Evolutionary conservation across 2,113 vertebrate genomes (phyloP).

Genomic region (Ascaphus truei): DNA sequence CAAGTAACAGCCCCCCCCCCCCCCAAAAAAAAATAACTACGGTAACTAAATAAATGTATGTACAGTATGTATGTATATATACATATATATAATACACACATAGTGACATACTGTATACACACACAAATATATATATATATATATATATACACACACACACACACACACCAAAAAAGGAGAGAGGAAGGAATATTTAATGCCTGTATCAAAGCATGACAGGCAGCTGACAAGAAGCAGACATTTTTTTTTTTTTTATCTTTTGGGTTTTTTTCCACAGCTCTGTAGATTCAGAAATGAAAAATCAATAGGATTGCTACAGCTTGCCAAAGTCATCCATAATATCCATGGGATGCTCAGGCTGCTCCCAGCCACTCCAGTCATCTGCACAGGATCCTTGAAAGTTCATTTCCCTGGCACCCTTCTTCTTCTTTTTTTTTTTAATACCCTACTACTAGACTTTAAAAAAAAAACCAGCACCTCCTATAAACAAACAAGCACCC

Average conservation of each 20-base stretch:
- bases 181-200: slow-evolving; percentile 35
- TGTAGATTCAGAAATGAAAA: slow-evolving; percentile 49
- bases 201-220: slow-evolving; percentile 56
- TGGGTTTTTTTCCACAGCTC: slow-evolving; percentile 57
- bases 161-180: slow-evolving; percentile 45
- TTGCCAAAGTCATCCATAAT: slow-evolving; percentile 37
- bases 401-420: slow-evolving; percentile 26
- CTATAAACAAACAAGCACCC: slow-evolving; percentile 28
- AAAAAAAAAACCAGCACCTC: background rate
- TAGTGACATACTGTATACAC: background rate
- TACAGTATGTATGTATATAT: background rate
- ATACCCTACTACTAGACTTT: slow-evolving; percentile 24
- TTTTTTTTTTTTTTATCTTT: slow-evolving; percentile 35
- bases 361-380: background rate
- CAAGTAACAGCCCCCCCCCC: background rate
- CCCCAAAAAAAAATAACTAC: slow-evolving; percentile 42
- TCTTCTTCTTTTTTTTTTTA: no score
- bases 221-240: slow-evolving; percentile 70
- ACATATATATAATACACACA: background rate
- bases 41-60: slow-evolving; percentile 31
- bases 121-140: slow-evolving; percentile 10
- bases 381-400: background rate
- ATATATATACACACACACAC: background rate
- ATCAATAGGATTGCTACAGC: slow-evolving; percentile 43
- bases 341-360: background rate